Conservation (phyloP, 2,888 invertebrate genomes). For the Heliconius sara region DNA sequence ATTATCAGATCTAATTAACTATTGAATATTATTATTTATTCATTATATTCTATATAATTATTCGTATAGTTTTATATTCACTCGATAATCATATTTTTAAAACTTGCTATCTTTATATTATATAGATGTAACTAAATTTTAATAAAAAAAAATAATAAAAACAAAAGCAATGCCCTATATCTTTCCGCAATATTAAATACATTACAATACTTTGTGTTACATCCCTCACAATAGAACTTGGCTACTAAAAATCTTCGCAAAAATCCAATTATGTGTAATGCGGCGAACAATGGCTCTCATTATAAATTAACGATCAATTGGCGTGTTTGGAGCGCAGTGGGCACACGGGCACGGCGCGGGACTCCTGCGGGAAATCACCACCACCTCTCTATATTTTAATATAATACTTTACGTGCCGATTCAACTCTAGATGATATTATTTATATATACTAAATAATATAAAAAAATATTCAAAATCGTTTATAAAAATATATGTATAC, state of each 20-base stretch:
- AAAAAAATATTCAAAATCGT: too few relatives aligned
- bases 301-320: conserved; percentile 72
- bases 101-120: too few relatives aligned
- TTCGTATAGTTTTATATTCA: too few relatives aligned
- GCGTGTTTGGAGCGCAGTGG: conserved; percentile 60
- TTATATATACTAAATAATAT: too few relatives aligned
- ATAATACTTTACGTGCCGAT: conserved; percentile 45
- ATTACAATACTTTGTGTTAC: not conserved
- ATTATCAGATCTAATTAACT: too few relatives aligned
- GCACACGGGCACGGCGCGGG: conserved; percentile 44
- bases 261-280: conserved; percentile 40
- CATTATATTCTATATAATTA: too few relatives aligned
- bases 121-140: too few relatives aligned
- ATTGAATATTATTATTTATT: too few relatives aligned
- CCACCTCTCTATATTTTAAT: conserved; percentile 43
- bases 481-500: too few relatives aligned
- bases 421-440: not conserved
- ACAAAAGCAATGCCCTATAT: too few relatives aligned
- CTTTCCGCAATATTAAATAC: not conserved
- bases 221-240: conserved; percentile 3
- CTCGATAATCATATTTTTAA: too few relatives aligned
- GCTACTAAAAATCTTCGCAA: conserved; percentile 27
- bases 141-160: too few relatives aligned
- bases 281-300: conserved; percentile 55
- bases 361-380: conserved; percentile 68